Percentiles rank a stretch among this genome's conserved stretches.
phyloP scores from a whole-genome alignment of 2,888 invertebrate genomes.

The Ichneumoninae sp. region DNA sequence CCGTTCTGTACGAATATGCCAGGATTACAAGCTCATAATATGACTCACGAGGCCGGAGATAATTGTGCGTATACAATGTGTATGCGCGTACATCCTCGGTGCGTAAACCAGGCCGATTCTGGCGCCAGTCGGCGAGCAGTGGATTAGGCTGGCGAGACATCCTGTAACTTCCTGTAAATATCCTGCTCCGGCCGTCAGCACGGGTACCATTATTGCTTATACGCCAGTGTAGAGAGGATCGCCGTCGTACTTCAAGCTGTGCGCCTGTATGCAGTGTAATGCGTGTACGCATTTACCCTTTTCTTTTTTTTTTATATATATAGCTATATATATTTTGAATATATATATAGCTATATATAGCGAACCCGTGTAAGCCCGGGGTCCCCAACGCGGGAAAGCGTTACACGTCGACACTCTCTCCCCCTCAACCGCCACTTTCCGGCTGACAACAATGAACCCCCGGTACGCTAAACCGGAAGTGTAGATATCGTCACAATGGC shows the following conservation, averaged over 20 bases:
- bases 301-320: not conserved
- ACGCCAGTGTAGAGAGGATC: not conserved
- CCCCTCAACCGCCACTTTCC: conserved; percentile 35
- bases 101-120: not conserved
- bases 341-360: too few relatives aligned
- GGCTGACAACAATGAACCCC: conserved; percentile 51
- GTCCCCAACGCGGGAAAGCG: conserved; percentile 19
- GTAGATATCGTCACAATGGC: conserved; percentile 52
- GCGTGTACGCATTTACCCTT: not conserved
- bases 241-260: not conserved
- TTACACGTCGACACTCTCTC: conserved; percentile 6
- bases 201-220: not conserved
- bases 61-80: conserved; percentile 21
- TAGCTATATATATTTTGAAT: too few relatives aligned
- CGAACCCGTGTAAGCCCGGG: not conserved
- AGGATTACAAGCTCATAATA: conserved; percentile 30
- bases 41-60: conserved; percentile 12
- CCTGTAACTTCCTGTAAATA: conserved; percentile 11
- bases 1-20: conserved; percentile 45
- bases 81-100: not conserved
- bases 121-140: not conserved
- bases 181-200: not conserved
- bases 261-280: not conserved
- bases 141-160: not conserved
- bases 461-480: conserved; percentile 46